phyloP scores from a whole-genome alignment of 2,797 vertebrate species.

The Carcharodon carcharias region DNA sequence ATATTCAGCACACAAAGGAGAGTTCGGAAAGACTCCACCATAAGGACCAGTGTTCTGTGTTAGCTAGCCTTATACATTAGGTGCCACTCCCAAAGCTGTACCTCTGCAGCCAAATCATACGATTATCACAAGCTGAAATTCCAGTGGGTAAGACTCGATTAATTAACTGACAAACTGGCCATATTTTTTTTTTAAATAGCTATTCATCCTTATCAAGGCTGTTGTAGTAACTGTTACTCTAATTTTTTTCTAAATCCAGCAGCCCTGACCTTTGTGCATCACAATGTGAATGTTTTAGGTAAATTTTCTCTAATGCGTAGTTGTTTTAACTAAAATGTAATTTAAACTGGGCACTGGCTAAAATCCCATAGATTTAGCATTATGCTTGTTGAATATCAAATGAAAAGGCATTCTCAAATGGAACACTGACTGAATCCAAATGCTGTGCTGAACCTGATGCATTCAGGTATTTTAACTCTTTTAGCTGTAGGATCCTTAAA shows the following conservation, averaged over 20 bases:
- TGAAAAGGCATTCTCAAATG: constrained; percentile 1
- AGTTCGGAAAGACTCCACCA: constrained; percentile 29
- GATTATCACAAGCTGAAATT: constrained; percentile 19
- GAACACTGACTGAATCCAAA: constrained; percentile 25
- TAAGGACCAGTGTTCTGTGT: not conserved
- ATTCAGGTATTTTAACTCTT: constrained; percentile 34
- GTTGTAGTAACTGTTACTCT: not conserved
- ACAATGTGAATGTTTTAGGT: not conserved
- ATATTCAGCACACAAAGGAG: constrained; percentile 28
- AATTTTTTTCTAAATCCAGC: not conserved
- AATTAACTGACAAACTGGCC: constrained; percentile 23
- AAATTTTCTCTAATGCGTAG: not conserved
- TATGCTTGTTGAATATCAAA: constrained; percentile 29
- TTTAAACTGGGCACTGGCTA: not conserved
- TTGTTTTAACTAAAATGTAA: constrained; percentile 11
- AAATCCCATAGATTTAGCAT: constrained; percentile 7
- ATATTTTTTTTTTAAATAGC: not conserved
- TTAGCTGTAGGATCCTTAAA: constrained; percentile 20
- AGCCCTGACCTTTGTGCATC: not conserved
- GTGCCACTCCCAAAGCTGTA: constrained; percentile 36
- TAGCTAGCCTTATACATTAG: constrained; percentile 18
- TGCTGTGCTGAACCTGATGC: constrained; percentile 31
- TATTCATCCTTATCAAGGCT: not conserved
- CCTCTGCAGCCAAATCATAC: constrained; percentile 30
- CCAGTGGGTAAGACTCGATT: constrained; percentile 9